These are phyloP conservation scores for Gymnobelideus leadbeateri DNA, from an alignment of 2,113 vertebrate genomes.

Conservation along the genomic window DNA sequence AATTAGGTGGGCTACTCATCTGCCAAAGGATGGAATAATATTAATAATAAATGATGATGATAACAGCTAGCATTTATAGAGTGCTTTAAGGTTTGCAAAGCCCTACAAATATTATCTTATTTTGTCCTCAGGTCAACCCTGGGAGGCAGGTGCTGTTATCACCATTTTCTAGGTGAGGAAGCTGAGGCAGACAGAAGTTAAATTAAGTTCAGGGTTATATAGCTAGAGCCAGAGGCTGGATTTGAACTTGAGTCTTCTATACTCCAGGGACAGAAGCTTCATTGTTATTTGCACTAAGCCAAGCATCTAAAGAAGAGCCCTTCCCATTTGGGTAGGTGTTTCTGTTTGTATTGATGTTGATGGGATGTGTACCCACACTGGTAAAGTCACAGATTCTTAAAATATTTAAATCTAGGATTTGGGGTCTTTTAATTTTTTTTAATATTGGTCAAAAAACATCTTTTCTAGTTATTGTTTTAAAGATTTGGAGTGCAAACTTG, in stretches of 20 bases:
- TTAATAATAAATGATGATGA: neutral
- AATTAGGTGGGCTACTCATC: neutral
- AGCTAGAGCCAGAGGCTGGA: neutral
- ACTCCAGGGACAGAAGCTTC: neutral
- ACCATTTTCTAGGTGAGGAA: neutral
- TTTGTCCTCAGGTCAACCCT: neutral
- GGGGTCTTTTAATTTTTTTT: neutral
- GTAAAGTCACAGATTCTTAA: neutral
- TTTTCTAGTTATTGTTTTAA: constrained; percentile 69
- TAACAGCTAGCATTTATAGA: neutral
- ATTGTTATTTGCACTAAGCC: neutral
- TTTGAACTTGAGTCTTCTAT: neutral
- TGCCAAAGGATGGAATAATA: neutral
- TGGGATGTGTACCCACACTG: neutral
- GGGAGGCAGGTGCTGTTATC: neutral
- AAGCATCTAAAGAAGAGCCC: neutral
- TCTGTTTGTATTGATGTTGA: neutral
- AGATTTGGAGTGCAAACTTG: constrained; percentile 57
- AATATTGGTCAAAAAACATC: neutral
- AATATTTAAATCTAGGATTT: neutral
- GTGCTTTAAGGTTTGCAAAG: neutral
- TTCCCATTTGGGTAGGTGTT: neutral
- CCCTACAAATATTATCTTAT: neutral
- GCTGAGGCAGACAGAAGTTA: neutral
- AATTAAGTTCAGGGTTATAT: neutral